phyloP scores from a whole-genome alignment of 2,888 invertebrate species.

The Ichneumoninae sp. region DNA sequence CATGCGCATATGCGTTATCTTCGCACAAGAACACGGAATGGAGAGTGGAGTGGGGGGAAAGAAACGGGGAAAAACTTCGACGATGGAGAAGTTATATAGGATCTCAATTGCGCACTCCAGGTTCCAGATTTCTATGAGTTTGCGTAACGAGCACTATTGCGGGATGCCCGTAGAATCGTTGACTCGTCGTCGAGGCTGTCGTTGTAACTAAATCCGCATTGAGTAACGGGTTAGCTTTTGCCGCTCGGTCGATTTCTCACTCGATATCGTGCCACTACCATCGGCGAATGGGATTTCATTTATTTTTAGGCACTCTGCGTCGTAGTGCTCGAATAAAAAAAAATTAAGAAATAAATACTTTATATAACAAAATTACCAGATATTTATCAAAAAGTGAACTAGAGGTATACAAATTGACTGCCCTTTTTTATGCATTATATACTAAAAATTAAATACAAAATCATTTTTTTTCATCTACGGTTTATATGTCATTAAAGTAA shows the following conservation, averaged over 20 bases:
- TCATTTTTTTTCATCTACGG: no score
- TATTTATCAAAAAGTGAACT: neutral
- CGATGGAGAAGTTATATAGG: conserved; percentile 56
- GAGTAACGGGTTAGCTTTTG: conserved; percentile 46
- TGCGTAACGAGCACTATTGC: conserved; percentile 51
- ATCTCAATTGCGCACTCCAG: conserved; percentile 43
- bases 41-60: conserved; percentile 1
- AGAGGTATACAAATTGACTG: no score
- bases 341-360: neutral
- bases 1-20: conserved; percentile 24
- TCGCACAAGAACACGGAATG: conserved; percentile 10
- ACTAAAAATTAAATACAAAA: no score
- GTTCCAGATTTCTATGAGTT: conserved; percentile 59
- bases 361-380: neutral
- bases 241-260: conserved; percentile 51
- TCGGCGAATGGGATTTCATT: neutral
- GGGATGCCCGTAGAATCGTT: conserved; percentile 52
- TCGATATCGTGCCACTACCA: conserved; percentile 24
- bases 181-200: conserved; percentile 45
- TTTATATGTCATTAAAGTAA: no score
- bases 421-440: no score
- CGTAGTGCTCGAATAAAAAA: neutral
- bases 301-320: neutral
- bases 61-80: conserved; percentile 49
- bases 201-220: conserved; percentile 44